A percentile compares a stretch with the other conserved stretches of the same genome.
Conservation (phyloP, 2,797 vertebrate species). For the Eulemur rubriventer region DNA sequence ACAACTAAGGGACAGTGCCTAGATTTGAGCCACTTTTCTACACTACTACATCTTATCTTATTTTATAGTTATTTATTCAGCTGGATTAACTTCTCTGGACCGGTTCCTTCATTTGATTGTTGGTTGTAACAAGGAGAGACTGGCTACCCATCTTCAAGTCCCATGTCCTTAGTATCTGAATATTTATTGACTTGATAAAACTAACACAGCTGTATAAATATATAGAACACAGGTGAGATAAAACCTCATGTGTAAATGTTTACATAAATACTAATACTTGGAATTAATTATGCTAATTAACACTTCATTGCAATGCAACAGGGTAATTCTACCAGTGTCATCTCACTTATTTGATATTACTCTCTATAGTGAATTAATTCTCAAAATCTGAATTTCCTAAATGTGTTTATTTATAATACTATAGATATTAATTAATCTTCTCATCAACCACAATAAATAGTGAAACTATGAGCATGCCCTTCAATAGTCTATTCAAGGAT, state of each 20-base stretch:
- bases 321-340: background rate
- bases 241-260: background rate
- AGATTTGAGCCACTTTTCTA: background rate
- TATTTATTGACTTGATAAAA: background rate
- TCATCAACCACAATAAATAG: background rate
- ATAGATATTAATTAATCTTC: background rate
- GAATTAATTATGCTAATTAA: background rate
- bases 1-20: background rate
- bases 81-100: background rate
- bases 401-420: background rate
- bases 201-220: background rate
- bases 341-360: background rate
- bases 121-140: background rate
- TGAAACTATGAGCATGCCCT: background rate
- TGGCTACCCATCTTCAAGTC: background rate
- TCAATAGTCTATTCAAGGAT: background rate
- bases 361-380: background rate
- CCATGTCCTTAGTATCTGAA: background rate
- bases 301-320: background rate
- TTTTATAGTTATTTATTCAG: background rate
- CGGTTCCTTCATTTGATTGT: background rate
- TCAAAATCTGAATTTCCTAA: background rate
- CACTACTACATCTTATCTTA: background rate
- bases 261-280: background rate
- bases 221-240: background rate